Evolutionary conservation across 1,140 invertebrate genomes (phyloP).

Genomic region (Papilio machaon): DNA sequence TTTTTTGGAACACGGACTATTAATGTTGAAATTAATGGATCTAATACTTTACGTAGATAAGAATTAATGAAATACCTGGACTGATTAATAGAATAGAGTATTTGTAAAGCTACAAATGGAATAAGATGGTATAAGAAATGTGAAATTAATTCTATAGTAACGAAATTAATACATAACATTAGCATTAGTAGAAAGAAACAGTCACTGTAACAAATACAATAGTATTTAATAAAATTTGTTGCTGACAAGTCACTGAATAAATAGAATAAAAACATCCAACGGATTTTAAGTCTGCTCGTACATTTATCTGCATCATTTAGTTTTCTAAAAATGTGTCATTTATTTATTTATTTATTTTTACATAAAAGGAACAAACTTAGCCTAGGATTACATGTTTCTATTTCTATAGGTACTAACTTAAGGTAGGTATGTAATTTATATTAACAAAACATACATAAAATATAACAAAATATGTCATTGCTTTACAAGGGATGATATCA

Average conservation of each 20-base stretch:
- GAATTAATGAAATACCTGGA: conserved; percentile 8
- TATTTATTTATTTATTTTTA: too few species aligned
- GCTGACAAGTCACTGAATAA: not conserved
- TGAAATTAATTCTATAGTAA: conserved; percentile 3
- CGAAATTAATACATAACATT: not conserved
- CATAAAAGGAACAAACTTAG: too few species aligned
- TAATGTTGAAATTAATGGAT: conserved; percentile 17
- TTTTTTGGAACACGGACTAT: conserved; percentile 12
- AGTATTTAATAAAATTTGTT: not conserved
- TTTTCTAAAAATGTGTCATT: not conserved
- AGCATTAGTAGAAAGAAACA: not conserved
- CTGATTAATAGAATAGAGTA: not conserved
- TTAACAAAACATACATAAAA: too few species aligned
- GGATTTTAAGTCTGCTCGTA: not conserved
- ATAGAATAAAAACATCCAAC: not conserved
- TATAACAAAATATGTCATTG: too few species aligned
- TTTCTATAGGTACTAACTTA: too few species aligned
- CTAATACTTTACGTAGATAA: conserved; percentile 9
- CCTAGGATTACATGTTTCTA: too few species aligned
- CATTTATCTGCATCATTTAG: not conserved
- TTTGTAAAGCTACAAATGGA: not conserved
- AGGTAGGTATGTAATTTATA: too few species aligned
- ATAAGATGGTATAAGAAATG: not conserved
- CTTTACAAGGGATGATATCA: too few species aligned
- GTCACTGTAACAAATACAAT: conserved; percentile 8